phyloP scores from a whole-genome alignment of 2,888 invertebrate species.

The Pecten maximus region DNA sequence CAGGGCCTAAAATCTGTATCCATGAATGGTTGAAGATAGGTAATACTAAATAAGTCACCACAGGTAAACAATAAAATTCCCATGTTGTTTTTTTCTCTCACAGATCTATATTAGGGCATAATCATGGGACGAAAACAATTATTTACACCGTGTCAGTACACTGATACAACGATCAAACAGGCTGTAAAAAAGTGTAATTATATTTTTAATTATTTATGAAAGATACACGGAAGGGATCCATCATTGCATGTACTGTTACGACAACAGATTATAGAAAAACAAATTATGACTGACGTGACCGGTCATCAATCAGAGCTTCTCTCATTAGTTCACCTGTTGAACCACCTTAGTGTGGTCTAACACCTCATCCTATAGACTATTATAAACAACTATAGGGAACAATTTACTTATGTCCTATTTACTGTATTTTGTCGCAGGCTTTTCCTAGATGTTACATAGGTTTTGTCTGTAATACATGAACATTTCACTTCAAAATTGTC shows the following conservation, averaged over 20 bases:
- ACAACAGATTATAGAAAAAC: constrained; percentile 25
- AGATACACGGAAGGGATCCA: constrained; percentile 3
- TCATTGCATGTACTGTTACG: constrained; percentile 5
- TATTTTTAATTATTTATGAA: constrained; percentile 19
- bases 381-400: not conserved
- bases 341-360: not conserved
- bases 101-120: not conserved
- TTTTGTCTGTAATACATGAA: too few relatives aligned
- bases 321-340: not conserved
- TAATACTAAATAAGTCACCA: not conserved
- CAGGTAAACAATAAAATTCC: not conserved
- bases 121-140: not conserved
- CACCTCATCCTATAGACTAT: not conserved
- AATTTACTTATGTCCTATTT: too few relatives aligned
- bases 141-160: not conserved
- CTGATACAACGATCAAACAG: not conserved
- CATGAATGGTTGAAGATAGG: not conserved
- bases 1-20: not conserved
- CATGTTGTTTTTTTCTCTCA: not conserved
- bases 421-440: too few relatives aligned
- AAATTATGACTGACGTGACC: not conserved
- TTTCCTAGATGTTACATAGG: too few relatives aligned
- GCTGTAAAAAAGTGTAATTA: not conserved
- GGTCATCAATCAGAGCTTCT: not conserved
- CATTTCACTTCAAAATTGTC: too few relatives aligned